Percentiles rank a stretch among this genome's conserved stretches.
These are phyloP conservation scores for Aricia agestis DNA, from an alignment of 1,140 invertebrate genomes.

Conservation along the genomic window DNA sequence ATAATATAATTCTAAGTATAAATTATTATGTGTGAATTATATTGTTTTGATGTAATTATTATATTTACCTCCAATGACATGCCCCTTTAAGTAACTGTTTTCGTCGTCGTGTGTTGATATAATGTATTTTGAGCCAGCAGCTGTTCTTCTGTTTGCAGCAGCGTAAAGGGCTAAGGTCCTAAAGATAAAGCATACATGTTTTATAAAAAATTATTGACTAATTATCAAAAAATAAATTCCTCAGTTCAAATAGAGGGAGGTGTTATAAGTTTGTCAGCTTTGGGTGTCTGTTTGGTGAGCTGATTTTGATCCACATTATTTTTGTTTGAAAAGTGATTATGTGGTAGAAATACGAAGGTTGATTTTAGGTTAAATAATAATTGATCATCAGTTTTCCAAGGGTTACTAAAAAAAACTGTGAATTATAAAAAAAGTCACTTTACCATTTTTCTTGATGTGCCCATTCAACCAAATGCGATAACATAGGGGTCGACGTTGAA, in stretches of 20 bases:
- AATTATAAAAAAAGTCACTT: not conserved
- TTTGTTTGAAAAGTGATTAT: no score
- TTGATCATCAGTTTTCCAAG: no score
- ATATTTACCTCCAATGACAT: conserved; percentile 42
- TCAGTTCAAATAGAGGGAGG: not conserved
- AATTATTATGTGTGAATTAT: no score
- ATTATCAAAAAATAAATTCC: not conserved
- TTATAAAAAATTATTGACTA: not conserved
- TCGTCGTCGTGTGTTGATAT: conserved; percentile 43
- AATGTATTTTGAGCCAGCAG: conserved; percentile 33
- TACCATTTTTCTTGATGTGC: conserved; percentile 77
- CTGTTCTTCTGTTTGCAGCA: conserved; percentile 28
- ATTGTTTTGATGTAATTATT: not conserved
- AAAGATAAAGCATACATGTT: conserved; percentile 18
- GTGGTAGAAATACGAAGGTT: no score
- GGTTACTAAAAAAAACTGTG: no score
- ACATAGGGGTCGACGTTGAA: conserved; percentile 82
- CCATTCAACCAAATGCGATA: conserved; percentile 84
- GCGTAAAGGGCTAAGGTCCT: conserved; percentile 36
- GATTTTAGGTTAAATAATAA: no score
- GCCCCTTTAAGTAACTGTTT: conserved; percentile 43
- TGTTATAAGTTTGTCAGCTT: no score
- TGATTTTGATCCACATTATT: no score
- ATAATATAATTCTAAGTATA: no score
- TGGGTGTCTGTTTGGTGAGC: no score